Conservation (phyloP, 2,797 vertebrate genomes). For the Selene dorsalis region DNA sequence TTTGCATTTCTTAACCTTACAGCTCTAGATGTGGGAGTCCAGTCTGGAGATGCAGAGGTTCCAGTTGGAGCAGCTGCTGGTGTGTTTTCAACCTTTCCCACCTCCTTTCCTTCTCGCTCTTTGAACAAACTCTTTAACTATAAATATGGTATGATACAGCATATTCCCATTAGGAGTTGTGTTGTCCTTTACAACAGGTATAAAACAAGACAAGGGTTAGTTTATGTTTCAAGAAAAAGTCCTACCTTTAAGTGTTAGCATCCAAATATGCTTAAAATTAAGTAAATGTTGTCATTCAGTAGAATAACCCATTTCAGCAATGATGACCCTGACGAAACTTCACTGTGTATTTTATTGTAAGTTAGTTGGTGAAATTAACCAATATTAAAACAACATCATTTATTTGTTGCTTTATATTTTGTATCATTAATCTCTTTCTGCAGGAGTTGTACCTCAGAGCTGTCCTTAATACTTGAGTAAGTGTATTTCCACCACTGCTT, state of each 20-base stretch:
- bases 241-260: neutral
- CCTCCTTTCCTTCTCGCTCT: slow-evolving; percentile 74
- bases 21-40: slow-evolving; percentile 57
- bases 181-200: slow-evolving; percentile 9
- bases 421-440: too few relatives aligned
- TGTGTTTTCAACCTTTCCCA: slow-evolving; percentile 41
- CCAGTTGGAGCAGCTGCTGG: slow-evolving; percentile 58
- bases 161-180: neutral
- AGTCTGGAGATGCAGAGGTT: slow-evolving; percentile 51
- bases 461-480: too few relatives aligned
- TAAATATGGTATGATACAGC: slow-evolving; percentile 3
- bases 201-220: slow-evolving; percentile 2
- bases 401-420: too few relatives aligned
- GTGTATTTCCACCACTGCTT: too few relatives aligned
- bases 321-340: too few relatives aligned
- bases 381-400: too few relatives aligned
- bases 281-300: neutral
- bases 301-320: too few relatives aligned
- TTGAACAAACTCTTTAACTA: slow-evolving; percentile 86
- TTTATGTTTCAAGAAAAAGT: neutral
- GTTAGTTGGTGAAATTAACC: too few relatives aligned
- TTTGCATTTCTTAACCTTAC: slow-evolving; percentile 64
- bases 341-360: too few relatives aligned
- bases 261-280: neutral
- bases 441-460: too few relatives aligned